These are phyloP conservation scores for Agrenia bidenticulata DNA, from an alignment of 2,888 invertebrate species.

Conservation along the genomic window DNA sequence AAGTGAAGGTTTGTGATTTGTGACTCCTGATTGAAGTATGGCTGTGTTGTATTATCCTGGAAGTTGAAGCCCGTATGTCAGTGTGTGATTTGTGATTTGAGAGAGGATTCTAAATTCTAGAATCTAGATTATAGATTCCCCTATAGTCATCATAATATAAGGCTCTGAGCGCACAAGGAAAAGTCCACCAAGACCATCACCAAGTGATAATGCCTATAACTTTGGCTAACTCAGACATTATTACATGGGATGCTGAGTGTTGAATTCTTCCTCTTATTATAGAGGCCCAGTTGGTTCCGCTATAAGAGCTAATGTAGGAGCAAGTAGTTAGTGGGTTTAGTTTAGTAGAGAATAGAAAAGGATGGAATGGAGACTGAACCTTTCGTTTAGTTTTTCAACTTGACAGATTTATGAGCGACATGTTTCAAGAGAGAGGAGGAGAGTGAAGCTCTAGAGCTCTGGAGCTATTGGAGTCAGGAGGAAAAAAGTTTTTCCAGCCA, in stretches of 20 bases:
- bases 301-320: background rate
- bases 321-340: conserved; percentile 9
- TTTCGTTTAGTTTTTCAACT: conserved; percentile 34
- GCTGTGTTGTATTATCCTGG: conserved; percentile 3
- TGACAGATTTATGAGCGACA: conserved; percentile 53
- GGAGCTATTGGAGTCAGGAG: background rate
- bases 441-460: conserved; percentile 32
- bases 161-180: too few species aligned
- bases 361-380: conserved; percentile 34
- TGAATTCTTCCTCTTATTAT: too few species aligned
- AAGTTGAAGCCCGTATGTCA: conserved; percentile 5
- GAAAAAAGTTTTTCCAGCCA: conserved; percentile 43
- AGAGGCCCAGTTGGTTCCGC: too few species aligned
- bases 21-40: conserved; percentile 20
- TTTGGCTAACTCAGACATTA: too few species aligned
- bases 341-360: conserved; percentile 24
- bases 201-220: too few species aligned
- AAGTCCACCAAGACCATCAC: too few species aligned
- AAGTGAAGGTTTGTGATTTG: conserved; percentile 17
- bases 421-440: conserved; percentile 46
- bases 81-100: conserved; percentile 3
- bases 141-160: conserved; percentile 1
- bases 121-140: conserved; percentile 3
- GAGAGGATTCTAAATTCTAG: background rate
- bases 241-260: too few species aligned